Base-by-base conservation (phyloP, 1,140 invertebrate genomes). In the Heliconius hewitsoni region DNA sequence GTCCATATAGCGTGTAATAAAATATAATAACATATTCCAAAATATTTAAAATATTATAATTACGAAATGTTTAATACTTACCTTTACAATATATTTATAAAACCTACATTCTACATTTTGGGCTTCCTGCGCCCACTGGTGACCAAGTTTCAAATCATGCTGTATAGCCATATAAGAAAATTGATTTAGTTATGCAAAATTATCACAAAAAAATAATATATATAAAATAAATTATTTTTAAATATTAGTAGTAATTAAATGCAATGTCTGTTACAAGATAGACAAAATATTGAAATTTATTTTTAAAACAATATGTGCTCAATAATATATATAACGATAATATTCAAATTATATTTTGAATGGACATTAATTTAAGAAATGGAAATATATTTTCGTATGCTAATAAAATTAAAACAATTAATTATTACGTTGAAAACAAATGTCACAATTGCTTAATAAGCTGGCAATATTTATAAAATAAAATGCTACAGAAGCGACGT, bases 141-240 rank as follows among this genome's bases (percentile, higher is more conserved):
- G 55, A 3, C 19, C 6, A 23, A n/a, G n/a, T n/a, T 23, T 11
- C 19, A n/a, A 57, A 57, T 57, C 9, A 57, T 2, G 9, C 9
- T n/a, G n/a, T 57, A 23, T 57, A 19, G 55, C 55, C 55, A 57
- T 57, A 57, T 57, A n/a, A 57, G n/a, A 57, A 57, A 57, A n/a
- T 3, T 3, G 8, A 57, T 23, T 23, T 23, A 1, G 3, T 23
- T n/a, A 57, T 23, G 50, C 13, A 16, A 52, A 19, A n/a, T 19
- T 57, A 23, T 6, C n/a, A 57, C 19, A 57, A 57, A 11, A 23
- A 23, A n/a, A 57, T 8, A 23, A 46, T 16, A 46, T 46, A 46
- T 46, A 57, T n/a, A n/a, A 23, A 23, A n/a, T 57, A 57, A 2
- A 57, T 19, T 57, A 2, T 19, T 57, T 19, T 8, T 57, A 23